Evolutionary conservation across 2,888 invertebrate genomes (phyloP), one percentile per base, ranked within the genome.

Genomic region (Nomada flava): DNA sequence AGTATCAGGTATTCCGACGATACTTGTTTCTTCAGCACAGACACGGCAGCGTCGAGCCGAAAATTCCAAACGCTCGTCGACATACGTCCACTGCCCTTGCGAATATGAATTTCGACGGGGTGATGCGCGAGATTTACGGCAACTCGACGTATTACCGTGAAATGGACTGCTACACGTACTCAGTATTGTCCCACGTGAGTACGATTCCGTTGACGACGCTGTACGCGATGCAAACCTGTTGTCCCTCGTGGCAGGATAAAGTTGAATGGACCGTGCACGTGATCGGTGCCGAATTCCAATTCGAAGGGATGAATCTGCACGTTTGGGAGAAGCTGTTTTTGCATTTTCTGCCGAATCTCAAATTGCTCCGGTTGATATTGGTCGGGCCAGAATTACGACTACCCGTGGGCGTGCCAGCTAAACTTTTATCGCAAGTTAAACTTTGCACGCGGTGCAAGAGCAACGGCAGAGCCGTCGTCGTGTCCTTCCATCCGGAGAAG

Each of bases 291-390:
- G 97, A 97, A 91, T 94, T 96, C 42, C 96, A 96, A 76, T 97
- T 96, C 88, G 97, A 97, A 92, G 96, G 96, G 0, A 95, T 96
- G 82, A 95, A 95, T 18, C 93, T 96, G 3, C 95, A 95, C 71
- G 96, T 96, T 78, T 97, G 97, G 97, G 97, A 97, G 89, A 94
- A 95, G 57, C 95, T 96, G 90, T 95, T 97, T 82, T 91, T 97
- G 0, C 97, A 97, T 90, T 94, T 96, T 50, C 91, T 95, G 7
- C 96, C 96, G 0, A 93, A 94, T 0, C 88, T 96, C 0, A 94
- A 94, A 69, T 94, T 93, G 55, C 88, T 97, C 3, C 94, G 94
- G 67, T 93, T 97, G 2, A 95, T 95, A 0, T 95, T 97, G 67
- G 93, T 96, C 47, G 96, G 96, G 0, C 95, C 96, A 0, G 96